A percentile compares a stretch with the other conserved stretches of the same genome.
Evolutionary conservation across 2,888 invertebrate species (phyloP).

Genomic region (Pheosia tremula): DNA sequence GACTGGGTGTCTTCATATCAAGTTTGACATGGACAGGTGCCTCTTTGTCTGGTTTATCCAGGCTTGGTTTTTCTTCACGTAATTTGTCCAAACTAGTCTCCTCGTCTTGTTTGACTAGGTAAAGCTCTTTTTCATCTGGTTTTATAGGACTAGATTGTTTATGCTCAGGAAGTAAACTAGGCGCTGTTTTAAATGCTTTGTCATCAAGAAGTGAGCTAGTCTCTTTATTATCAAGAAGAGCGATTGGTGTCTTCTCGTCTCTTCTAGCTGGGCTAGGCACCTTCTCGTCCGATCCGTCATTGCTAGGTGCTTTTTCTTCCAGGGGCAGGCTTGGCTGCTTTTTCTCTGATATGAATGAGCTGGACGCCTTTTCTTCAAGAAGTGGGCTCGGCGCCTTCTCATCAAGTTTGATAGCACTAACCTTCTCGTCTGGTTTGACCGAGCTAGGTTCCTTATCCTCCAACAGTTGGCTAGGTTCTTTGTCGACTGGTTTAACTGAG

Average conservation of each 20-base stretch:
- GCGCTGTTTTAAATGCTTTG: neutral
- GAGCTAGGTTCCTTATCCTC: constrained; percentile 8
- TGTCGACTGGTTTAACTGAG: constrained; percentile 14
- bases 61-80: neutral
- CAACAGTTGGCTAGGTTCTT: neutral
- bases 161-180: neutral
- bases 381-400: neutral
- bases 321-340: no score
- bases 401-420: constrained; percentile 12
- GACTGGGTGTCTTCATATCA: constrained; percentile 1
- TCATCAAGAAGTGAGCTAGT: neutral
- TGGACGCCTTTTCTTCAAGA: no score
- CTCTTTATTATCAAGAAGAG: neutral
- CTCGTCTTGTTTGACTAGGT: neutral
- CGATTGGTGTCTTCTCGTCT: constrained; percentile 4
- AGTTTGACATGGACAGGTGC: neutral
- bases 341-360: no score
- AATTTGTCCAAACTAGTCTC: neutral
- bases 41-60: neutral
- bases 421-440: constrained; percentile 8
- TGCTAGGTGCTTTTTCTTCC: constrained; percentile 14
- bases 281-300: constrained; percentile 15
- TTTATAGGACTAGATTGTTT: neutral
- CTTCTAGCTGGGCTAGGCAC: constrained; percentile 13
- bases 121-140: neutral